Evolutionary conservation across 2,888 invertebrate species (phyloP).

Genomic region (Rhingia campestris): DNA sequence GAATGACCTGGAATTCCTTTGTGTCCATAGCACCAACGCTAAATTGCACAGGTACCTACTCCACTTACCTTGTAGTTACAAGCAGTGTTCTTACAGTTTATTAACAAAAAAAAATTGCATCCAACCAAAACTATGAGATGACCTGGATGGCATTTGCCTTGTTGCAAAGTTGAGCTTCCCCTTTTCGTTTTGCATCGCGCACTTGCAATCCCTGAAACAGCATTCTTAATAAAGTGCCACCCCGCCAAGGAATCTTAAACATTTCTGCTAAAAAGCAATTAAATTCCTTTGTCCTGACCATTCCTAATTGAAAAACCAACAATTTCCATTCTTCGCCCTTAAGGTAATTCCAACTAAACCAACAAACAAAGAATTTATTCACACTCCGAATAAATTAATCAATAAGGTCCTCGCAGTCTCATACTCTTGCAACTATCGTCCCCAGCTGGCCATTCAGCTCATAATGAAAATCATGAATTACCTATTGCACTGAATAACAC

Average conservation of each 20-base stretch:
- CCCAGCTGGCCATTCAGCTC: neutral
- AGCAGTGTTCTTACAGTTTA: too few species aligned
- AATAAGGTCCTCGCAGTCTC: neutral
- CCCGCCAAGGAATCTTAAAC: neutral
- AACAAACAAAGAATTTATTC: neutral
- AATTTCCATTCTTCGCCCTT: neutral
- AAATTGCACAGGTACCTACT: too few species aligned
- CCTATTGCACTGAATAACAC: slow-evolving; percentile 15
- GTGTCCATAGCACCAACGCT: too few species aligned
- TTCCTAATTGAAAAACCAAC: slow-evolving; percentile 35
- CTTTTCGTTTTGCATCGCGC: too few species aligned
- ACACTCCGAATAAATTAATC: slow-evolving; percentile 42
- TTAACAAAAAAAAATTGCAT: neutral
- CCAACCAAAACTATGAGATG: neutral
- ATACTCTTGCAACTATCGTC: neutral
- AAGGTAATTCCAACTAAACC: slow-evolving; percentile 2
- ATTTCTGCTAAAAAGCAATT: slow-evolving; percentile 33
- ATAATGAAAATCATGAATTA: slow-evolving; percentile 25
- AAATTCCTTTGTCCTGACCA: slow-evolving; percentile 26
- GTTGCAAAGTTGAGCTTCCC: neutral
- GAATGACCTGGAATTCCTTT: too few species aligned
- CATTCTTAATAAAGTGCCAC: neutral
- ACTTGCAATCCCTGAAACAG: neutral
- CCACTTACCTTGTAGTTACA: neutral
- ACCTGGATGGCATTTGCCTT: neutral